Evolutionary conservation across 1,140 invertebrate species (phyloP).

Genomic region (Eumaeus atala): DNA sequence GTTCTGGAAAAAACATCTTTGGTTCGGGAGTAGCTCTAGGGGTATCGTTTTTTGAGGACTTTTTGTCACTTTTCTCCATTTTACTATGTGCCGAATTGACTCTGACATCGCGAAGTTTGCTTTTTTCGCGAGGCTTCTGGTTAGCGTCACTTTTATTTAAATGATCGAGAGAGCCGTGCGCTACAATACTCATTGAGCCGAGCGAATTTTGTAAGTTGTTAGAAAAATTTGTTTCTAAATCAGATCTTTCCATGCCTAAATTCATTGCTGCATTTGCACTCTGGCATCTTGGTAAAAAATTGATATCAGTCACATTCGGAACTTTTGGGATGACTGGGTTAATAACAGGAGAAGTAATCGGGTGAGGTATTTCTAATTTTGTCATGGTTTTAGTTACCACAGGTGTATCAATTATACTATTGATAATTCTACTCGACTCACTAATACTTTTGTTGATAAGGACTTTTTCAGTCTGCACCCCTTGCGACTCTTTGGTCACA

Average conservation of each 20-base stretch:
- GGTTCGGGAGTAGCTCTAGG: slow-evolving; percentile 58
- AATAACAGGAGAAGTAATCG: slow-evolving; percentile 62
- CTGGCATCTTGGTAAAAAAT: slow-evolving; percentile 65
- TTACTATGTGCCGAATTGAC: slow-evolving; percentile 71
- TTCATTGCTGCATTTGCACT: slow-evolving; percentile 61
- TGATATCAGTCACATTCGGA: slow-evolving; percentile 55
- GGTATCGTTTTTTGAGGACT: slow-evolving; percentile 53
- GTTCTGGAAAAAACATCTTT: slow-evolving; percentile 71
- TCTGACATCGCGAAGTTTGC: slow-evolving; percentile 65
- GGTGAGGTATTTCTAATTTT: slow-evolving; percentile 65
- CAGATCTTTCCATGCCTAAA: slow-evolving; percentile 52
- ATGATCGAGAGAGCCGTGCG: slow-evolving; percentile 38
- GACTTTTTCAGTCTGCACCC: slow-evolving; percentile 60
- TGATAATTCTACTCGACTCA: slow-evolving; percentile 42
- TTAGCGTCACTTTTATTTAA: slow-evolving; percentile 47
- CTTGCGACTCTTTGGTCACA: slow-evolving; percentile 59
- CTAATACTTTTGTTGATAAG: slow-evolving; percentile 36
- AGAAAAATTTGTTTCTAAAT: slow-evolving; percentile 45
- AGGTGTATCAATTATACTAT: slow-evolving; percentile 41
- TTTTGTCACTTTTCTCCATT: slow-evolving; percentile 67
- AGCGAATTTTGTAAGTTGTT: slow-evolving; percentile 49
- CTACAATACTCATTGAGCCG: slow-evolving; percentile 47
- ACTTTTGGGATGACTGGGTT: slow-evolving; percentile 63
- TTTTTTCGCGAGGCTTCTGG: slow-evolving; percentile 63
- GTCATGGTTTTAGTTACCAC: slow-evolving; percentile 56